A percentile compares a stretch with the other conserved stretches of the same genome.
Conservation (phyloP, 2,113 vertebrate genomes). For the Xiphophorus couchianus region DNA sequence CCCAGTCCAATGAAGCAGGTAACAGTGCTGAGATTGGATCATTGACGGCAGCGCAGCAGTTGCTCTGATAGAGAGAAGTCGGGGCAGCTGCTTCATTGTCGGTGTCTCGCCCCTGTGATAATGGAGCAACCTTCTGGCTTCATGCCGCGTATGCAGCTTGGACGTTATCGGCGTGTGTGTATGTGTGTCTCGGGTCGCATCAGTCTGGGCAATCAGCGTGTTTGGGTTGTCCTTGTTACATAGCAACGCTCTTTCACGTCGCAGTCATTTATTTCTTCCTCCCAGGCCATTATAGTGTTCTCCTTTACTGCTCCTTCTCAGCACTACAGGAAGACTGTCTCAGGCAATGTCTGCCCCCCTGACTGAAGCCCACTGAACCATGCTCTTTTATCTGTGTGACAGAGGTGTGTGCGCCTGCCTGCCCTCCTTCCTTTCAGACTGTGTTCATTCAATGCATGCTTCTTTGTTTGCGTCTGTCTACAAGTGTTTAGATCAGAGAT, state of each 20-base stretch:
- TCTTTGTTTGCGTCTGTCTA: slow-evolving; percentile 30
- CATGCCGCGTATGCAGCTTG: slow-evolving; percentile 24
- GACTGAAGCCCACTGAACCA: slow-evolving; percentile 55
- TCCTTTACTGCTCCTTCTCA: slow-evolving; percentile 62
- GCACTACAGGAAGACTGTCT: slow-evolving; percentile 49
- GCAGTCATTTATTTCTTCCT: slow-evolving; percentile 31
- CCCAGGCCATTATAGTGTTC: slow-evolving; percentile 68
- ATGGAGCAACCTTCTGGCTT: slow-evolving; percentile 46
- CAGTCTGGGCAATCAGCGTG: slow-evolving; percentile 41
- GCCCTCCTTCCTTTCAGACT: slow-evolving; percentile 22
- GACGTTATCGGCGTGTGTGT: slow-evolving; percentile 19
- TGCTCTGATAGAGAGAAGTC: slow-evolving; percentile 60
- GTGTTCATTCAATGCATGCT: slow-evolving; percentile 36
- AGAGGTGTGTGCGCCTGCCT: slow-evolving; percentile 42
- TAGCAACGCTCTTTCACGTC: slow-evolving; percentile 33
- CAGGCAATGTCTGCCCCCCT: slow-evolving; percentile 28
- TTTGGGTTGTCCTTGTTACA: slow-evolving; percentile 57
- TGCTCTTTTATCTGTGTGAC: slow-evolving; percentile 63
- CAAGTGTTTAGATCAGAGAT: background rate
- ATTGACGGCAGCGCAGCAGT: slow-evolving; percentile 60
- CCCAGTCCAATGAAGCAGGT: slow-evolving; percentile 75
- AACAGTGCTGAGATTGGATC: slow-evolving; percentile 75
- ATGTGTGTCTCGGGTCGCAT: slow-evolving; percentile 33
- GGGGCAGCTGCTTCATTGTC: slow-evolving; percentile 67
- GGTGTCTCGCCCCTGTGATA: slow-evolving; percentile 55